Conservation (phyloP, 2,888 invertebrate species). For the Strigamia maritima region DNA sequence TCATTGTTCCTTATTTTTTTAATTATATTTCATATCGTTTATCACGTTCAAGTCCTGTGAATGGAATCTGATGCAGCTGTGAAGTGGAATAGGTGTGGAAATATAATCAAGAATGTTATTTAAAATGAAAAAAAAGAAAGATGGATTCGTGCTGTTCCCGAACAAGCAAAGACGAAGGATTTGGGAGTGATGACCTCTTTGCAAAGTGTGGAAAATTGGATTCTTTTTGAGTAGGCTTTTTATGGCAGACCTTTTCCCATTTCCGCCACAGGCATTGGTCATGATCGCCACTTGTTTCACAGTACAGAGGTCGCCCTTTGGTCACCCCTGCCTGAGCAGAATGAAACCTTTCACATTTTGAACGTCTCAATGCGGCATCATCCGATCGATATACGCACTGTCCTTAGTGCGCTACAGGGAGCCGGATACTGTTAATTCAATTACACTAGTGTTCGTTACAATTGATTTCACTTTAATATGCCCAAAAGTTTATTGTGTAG, state of each 20-base stretch:
- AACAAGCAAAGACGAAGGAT: not conserved
- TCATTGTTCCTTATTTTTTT: not conserved
- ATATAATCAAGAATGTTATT: conserved; percentile 19
- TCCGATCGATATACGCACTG: conserved; percentile 23
- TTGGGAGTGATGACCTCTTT: not conserved
- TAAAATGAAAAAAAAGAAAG: not conserved
- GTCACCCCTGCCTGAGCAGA: conserved; percentile 21
- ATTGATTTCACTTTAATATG: conserved; percentile 8
- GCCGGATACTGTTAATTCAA: conserved; percentile 18
- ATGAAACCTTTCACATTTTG: conserved; percentile 29
- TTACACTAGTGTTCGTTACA: not conserved
- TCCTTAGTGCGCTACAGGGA: conserved; percentile 1
- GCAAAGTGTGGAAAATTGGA: conserved; percentile 18
- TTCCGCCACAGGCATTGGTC: conserved; percentile 24
- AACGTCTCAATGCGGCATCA: conserved; percentile 20
- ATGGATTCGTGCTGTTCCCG: not conserved
- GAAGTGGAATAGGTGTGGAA: not conserved
- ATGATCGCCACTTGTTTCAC: conserved; percentile 21
- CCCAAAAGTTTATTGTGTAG: not conserved
- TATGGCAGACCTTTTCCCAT: conserved; percentile 23
- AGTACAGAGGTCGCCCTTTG: conserved; percentile 27
- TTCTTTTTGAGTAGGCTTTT: not conserved
- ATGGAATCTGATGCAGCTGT: not conserved
- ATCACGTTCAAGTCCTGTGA: not conserved
- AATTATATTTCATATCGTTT: not conserved